phyloP scores from a whole-genome alignment of 2,888 invertebrate species.

The Seladonia tumulorum region DNA sequence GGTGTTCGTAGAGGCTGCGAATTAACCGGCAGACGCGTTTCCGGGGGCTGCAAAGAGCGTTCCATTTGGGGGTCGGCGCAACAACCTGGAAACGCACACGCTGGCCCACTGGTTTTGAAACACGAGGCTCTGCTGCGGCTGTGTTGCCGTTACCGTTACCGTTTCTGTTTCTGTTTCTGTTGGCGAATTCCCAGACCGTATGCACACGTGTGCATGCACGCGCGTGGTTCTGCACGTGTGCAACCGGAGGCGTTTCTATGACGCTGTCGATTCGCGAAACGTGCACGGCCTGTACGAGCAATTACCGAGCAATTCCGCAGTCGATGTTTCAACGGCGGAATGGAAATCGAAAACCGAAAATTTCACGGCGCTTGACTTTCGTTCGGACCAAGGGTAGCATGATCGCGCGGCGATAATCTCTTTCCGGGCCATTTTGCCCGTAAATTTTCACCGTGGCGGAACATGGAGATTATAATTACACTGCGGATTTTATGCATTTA shows the following conservation, averaged over 20 bases:
- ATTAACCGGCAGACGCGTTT: slow-evolving; percentile 3
- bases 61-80: neutral
- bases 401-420: too few relatives aligned
- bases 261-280: slow-evolving; percentile 17
- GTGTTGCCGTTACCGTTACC: neutral
- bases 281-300: neutral
- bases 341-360: neutral
- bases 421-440: neutral
- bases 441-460: neutral
- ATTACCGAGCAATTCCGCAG: neutral
- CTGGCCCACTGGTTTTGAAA: neutral
- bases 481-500: too few relatives aligned
- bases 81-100: neutral
- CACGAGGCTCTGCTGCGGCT: neutral
- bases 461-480: neutral
- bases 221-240: neutral
- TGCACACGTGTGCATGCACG: too few relatives aligned
- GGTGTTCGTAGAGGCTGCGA: neutral
- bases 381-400: neutral
- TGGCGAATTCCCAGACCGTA: slow-evolving; percentile 8
- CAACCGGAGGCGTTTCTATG: neutral
- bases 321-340: neutral
- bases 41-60: neutral
- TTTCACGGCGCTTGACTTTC: neutral
- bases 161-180: slow-evolving; percentile 3